Base-by-base conservation (phyloP, 2,113 vertebrate species). In the Ptilorrhoa leucosticta region DNA sequence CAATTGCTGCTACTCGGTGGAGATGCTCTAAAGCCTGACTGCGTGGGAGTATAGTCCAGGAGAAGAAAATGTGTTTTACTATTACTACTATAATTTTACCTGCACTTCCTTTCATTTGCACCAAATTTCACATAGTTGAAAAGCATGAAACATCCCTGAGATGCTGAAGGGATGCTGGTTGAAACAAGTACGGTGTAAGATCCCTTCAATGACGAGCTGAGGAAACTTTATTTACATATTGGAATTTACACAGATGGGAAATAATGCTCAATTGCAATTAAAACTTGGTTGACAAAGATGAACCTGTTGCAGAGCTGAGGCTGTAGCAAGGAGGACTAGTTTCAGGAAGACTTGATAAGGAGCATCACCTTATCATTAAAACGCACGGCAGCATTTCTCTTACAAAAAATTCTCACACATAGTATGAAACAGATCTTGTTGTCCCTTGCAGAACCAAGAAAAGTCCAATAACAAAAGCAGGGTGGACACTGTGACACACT, bases 1-100 rank as follows among this genome's bases (percentile, higher is more conserved):
- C 64, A 96, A 91, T 10, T 23, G 94, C 97, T 87, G 83, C 93
- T 92, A 27, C 87, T 96, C 51, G 2, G 83, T 23, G 37, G 83
- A 91, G 93, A 89, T 80, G 70, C 78, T 70, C 40, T 91, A 79
- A 89, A 87, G 83, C 83, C 56, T 65, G 84, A 40, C 91, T 81
- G 68, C 1, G 3, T 40, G 40, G 69, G 84, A 72, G 73, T 40
- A 14, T 11, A 71, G 53, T 40, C 26, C n/a, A 50, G 53, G 12
- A 73, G 33, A 40, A 58, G 23, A 68, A 71, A 89, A 88, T 6
- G 31, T 4, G 15, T 13, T 84, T 88, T 80, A 84, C 65, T 61
- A 24, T 77, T 44, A 39, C 70, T 44, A 7, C 33, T 23, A 3
- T 12, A 45, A 50, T 83, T 73, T 77, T 44, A 72, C 39, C 45